Evolutionary conservation across 2,888 invertebrate genomes (phyloP), one percentile per base, ranked within the genome.

Genomic region (Cheilosia urbana): DNA sequence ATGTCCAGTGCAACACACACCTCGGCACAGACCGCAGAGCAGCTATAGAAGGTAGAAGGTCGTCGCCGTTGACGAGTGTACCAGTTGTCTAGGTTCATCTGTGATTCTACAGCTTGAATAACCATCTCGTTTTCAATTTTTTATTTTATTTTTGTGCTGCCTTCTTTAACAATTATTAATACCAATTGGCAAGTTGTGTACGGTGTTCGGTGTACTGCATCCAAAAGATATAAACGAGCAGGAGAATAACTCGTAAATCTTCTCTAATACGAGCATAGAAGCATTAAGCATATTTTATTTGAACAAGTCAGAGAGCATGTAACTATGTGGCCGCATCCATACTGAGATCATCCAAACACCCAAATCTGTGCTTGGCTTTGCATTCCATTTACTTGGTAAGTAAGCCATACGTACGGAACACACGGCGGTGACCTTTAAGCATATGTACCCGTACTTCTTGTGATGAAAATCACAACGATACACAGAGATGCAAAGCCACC

Each of bases 401-500:
- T 81, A 63, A 76, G 69, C 76, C 76, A 77, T 75, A 76, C 63
- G 72, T 65, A 69, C 62, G 63, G 49, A 45, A 51, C 53, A 58
- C 47, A 58, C 82, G 66, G 47, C 66, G 71, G 55, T 85, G 85
- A 85, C 85, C 85, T 85, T 85, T 85, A 81, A 81, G 85, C 85
- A 85, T 77, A 76, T 85, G 76, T 75, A 75, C 76, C 55, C 81
- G 84, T 75, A 75, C 71, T 80, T 85, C 80, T 81, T 77, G 85
- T 85, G 85, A 81, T 85, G 85, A 77, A 85, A 85, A 81, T 81
- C 85, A 85, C 85, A 81, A 85, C 85, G 24, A 55, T 60, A 57
- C 58, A 72, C 66, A 55, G 42, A 72, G 63, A 72, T 57, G 34
- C 68, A 68, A 37, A 79, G 66, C 42, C 72, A 78, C 47, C 72